phyloP scores from a whole-genome alignment of 2,888 invertebrate species.

The Amblyjoppa fuscipennis region DNA sequence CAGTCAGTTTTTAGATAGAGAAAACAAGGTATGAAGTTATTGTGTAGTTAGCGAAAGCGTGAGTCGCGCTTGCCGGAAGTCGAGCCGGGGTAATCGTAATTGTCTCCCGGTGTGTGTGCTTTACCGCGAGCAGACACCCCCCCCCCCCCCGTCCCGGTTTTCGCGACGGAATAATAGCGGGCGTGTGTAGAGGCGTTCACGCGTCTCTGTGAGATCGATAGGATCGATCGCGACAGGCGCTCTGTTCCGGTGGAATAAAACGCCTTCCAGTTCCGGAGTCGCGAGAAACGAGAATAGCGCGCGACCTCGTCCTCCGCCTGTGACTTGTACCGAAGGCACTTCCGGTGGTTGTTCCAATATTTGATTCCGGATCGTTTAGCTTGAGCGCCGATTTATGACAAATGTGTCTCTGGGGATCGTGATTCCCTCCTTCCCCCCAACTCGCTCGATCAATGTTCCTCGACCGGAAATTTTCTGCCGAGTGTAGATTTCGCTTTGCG shows the following conservation, averaged over 20 bases:
- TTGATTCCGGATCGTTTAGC: conserved; percentile 6
- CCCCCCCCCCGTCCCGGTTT: not conserved
- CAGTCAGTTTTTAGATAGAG: conserved; percentile 62
- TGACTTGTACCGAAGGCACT: not conserved
- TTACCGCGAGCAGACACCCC: not conserved
- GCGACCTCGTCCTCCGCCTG: not conserved
- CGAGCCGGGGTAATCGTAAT: conserved; percentile 25
- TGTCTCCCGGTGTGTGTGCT: conserved; percentile 16
- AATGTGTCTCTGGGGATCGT: not conserved
- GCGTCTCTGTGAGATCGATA: conserved; percentile 50
- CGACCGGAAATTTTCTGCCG: not conserved
- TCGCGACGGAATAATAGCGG: conserved; percentile 13
- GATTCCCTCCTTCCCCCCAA: conserved; percentile 20
- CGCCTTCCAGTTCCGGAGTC: conserved; percentile 31
- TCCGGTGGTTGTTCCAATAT: not conserved
- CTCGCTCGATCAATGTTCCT: not conserved
- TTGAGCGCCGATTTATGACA: not conserved
- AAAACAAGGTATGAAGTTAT: conserved; percentile 50
- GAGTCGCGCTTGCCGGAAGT: conserved; percentile 46
- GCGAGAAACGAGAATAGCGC: not conserved
- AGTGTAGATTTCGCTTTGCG: not conserved
- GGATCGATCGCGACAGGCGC: conserved; percentile 42
- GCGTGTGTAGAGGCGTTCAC: conserved; percentile 23
- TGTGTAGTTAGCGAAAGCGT: conserved; percentile 39
- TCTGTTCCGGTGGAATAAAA: conserved; percentile 43